Evolutionary conservation across 1,140 invertebrate genomes (phyloP).

Genomic region (Euura lappo): DNA sequence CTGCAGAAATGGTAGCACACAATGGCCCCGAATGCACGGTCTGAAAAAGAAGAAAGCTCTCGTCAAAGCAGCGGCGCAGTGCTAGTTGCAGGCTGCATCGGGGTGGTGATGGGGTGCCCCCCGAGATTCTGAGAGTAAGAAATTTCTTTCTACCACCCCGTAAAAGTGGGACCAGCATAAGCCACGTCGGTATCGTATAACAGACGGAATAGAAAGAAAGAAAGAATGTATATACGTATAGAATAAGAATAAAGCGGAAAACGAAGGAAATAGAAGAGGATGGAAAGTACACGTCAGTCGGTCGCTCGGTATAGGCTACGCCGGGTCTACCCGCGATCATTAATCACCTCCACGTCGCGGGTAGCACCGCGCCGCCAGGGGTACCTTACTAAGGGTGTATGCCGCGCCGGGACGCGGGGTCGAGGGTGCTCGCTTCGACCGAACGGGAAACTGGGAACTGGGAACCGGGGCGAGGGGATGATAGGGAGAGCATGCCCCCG

Average conservation of each 20-base stretch:
- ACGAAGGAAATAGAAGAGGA: not conserved
- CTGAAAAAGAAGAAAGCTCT: too few species aligned
- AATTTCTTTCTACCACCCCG: constrained; percentile 38
- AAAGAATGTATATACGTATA: constrained; percentile 21
- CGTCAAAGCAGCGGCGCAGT: too few species aligned
- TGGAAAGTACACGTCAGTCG: constrained; percentile 4
- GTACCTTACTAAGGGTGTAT: constrained; percentile 59
- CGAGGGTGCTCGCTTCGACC: constrained; percentile 41
- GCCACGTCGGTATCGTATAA: constrained; percentile 36
- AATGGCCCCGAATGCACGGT: too few species aligned
- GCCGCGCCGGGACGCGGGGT: constrained; percentile 34
- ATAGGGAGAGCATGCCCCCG: constrained; percentile 9
- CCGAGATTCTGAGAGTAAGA: too few species aligned
- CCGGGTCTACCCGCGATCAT: constrained; percentile 46
- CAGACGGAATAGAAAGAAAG: constrained; percentile 22
- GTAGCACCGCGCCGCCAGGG: constrained; percentile 55
- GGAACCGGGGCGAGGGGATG: not conserved
- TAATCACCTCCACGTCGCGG: constrained; percentile 61
- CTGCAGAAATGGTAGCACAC: too few species aligned
- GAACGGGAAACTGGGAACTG: not conserved
- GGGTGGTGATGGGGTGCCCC: too few species aligned
- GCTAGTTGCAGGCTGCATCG: too few species aligned
- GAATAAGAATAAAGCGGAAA: constrained; percentile 24
- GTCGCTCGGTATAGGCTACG: constrained; percentile 40
- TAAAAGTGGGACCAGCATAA: constrained; percentile 67